Evolutionary conservation across 2,888 invertebrate species (phyloP).

Genomic region (Fragum sueziense): DNA sequence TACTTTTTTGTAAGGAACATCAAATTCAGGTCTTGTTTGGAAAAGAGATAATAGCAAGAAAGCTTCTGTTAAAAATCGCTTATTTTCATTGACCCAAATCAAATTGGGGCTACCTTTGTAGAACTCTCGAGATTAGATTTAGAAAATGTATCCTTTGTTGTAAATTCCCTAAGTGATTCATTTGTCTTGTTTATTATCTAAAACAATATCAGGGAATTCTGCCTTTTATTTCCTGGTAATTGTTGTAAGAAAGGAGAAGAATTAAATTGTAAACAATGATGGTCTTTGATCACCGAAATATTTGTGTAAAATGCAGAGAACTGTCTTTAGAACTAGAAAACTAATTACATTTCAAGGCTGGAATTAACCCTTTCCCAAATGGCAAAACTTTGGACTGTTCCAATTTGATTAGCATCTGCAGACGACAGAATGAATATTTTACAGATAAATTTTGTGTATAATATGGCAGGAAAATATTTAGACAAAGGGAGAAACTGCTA

Average conservation of each 20-base stretch:
- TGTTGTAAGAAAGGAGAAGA: conserved; percentile 57
- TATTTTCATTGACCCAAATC: conserved; percentile 64
- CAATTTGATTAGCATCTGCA: no score
- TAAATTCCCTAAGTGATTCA: conserved; percentile 45
- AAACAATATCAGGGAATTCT: conserved; percentile 56
- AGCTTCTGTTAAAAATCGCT: conserved; percentile 50
- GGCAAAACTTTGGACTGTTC: no score
- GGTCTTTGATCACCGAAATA: conserved; percentile 45
- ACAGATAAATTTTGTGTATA: no score
- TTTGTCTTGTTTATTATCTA: conserved; percentile 57
- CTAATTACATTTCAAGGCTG: conserved; percentile 20
- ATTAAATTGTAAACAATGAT: conserved; percentile 59
- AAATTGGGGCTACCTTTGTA: conserved; percentile 59
- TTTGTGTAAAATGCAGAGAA: conserved; percentile 39
- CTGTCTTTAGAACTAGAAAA: conserved; percentile 25
- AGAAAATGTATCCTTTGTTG: conserved; percentile 51
- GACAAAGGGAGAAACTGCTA: no score
- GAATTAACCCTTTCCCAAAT: no score
- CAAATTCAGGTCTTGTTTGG: no score
- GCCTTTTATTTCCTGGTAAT: conserved; percentile 56
- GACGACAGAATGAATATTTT: no score
- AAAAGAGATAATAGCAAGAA: conserved; percentile 34
- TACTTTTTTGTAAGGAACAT: no score
- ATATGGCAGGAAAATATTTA: no score
- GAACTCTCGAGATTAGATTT: conserved; percentile 48